Evolutionary conservation across 2,797 vertebrate species (phyloP), one percentile per base, ranked within the genome.

Genomic region (Scyliorhinus canicula): DNA sequence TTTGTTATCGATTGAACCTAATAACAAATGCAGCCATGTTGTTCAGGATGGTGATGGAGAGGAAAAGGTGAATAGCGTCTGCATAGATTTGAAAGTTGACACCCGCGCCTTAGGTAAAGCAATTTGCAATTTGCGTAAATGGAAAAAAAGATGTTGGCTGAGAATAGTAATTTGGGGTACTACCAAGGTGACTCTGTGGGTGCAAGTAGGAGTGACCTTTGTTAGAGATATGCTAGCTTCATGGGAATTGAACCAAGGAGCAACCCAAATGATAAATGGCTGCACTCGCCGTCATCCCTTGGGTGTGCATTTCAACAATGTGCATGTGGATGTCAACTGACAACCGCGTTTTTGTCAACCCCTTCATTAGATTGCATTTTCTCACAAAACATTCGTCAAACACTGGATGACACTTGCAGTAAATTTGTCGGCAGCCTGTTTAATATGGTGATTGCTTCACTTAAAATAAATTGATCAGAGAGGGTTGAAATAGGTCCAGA

Each of bases 401-500:
- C 60, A 26, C 6, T 91, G 14, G 88, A 40, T 44, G 8, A 47
- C 60, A 91, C n/a, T 0, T 11, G 14, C 88, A 91, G 40, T 65
- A 91, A 65, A 91, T 65, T 65, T n/a, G 24, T 65, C 2, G 4
- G 40, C 9, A 12, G 57, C 40, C 60, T 11, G 9, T 65, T 65
- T 65, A 65, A 91, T 44, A 65, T 24, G 57, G 14, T 3, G 40
- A 11, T 91, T 91, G n/a, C n/a, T 26, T 57, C n/a, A 65, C 44
- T 91, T 91, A 65, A 65, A 91, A 91, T 65, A 91, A 91, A 91
- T 91, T 91, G 57, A 40, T 91, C 24, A 63, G n/a, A 40, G 88
- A 63, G 19, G n/a, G 19, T 63, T 40, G 63, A 65, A 21, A 26
- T 91, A 91, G 8, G 0, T 63, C 19, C 88, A 65, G 16, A 44